Evolutionary conservation across 1,140 invertebrate genomes (phyloP).

Genomic region (Octopus sinensis): DNA sequence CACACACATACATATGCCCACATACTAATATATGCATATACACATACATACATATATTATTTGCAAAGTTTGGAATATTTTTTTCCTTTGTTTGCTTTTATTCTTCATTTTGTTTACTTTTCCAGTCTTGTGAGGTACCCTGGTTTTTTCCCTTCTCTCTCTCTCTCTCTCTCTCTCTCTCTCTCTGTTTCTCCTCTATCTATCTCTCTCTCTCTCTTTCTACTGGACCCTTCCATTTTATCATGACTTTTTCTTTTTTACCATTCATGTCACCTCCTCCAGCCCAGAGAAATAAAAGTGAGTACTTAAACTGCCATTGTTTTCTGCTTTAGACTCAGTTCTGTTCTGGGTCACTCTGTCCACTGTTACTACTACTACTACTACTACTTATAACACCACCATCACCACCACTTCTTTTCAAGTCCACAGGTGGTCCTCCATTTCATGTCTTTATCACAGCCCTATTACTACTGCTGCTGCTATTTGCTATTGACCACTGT

Average conservation of each 20-base stretch:
- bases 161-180: background rate
- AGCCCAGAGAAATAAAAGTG: slow-evolving; percentile 9
- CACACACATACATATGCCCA: no score
- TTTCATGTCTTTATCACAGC: no score
- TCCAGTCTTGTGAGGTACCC: background rate
- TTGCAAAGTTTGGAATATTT: no score
- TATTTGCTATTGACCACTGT: background rate
- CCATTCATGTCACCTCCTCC: slow-evolving; percentile 5
- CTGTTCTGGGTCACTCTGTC: slow-evolving; percentile 10
- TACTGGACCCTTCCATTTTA: background rate
- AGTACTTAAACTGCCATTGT: slow-evolving; percentile 4
- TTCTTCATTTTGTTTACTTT: no score
- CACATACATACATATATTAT: no score
- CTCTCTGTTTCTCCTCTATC: background rate
- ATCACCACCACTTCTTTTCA: background rate
- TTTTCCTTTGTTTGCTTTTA: no score
- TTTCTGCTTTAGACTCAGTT: background rate
- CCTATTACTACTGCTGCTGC: no score
- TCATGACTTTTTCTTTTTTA: slow-evolving; percentile 11
- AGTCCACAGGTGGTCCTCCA: background rate
- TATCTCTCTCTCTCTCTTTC: background rate
- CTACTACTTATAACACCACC: no score
- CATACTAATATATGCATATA: no score
- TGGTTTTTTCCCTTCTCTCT: background rate
- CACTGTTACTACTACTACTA: background rate